Base-by-base conservation (phyloP, 2,113 vertebrate genomes). In the Microtus richardsoni region DNA sequence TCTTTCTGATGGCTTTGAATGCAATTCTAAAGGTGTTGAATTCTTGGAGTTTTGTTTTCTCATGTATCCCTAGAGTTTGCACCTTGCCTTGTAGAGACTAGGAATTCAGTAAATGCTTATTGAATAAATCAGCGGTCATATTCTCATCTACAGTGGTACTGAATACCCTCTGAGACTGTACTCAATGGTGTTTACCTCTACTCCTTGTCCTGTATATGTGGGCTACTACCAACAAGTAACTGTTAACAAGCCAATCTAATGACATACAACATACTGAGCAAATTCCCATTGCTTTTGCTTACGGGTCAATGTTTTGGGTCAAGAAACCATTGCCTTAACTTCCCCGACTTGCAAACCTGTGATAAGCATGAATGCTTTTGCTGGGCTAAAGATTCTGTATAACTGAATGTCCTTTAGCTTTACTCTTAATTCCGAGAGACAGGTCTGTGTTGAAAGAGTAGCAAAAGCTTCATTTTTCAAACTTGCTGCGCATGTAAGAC, bases 1-100 rank as follows among this genome's bases (percentile, higher is more conserved):
- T 75, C 68, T 78, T 70, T 80, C 52, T 87, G 73, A 88, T 9
- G 71, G 19, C 14, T 88, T 33, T 24, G 62, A 89, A 84, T 75
- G 16, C 36, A 88, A 66, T 30, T 89, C 52, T 74, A 6, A 8
- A 3, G 39, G 64, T 49, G n/a, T 21, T 79, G n/a, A 60, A 39
- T 71, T 94, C n/a, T 96, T 78, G 33, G 39, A 39, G 70, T 84
- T 93, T 87, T 88, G 26, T 91, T 24, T 80, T 84, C 71, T 92
- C 19, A 26, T 17, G 28, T 33, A 73, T 87, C 17, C 49, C 41
- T 26, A 82, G 73, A 68, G 6, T 60, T 68, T 88, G 5, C 2
- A 41, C 39, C 41, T 44, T 80, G 41, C 39, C 28, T 36, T 36
- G n/a, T 6, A 52, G 36, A 9, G 2, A 33, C 58, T 58, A 21